Evolutionary conservation across 2,888 invertebrate species (phyloP).

Genomic region (Phaonia tiefii): DNA sequence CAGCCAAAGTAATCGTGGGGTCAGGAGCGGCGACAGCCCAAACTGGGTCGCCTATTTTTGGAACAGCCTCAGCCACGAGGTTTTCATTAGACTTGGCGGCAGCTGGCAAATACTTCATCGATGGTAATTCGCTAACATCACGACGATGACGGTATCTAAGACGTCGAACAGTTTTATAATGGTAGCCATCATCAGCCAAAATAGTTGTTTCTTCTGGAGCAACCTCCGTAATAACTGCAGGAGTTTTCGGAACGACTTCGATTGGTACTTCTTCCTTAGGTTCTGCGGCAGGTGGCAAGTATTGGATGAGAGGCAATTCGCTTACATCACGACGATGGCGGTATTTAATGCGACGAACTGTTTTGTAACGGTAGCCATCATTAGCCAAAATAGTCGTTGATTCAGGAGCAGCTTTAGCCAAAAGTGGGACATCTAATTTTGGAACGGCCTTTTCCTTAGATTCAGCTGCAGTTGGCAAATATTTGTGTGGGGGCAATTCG

Average conservation of each 20-base stretch:
- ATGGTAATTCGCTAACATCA: conserved; percentile 70
- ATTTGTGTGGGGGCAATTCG: conserved; percentile 69
- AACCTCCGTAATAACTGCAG: conserved; percentile 25
- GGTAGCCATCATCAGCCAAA: conserved; percentile 65
- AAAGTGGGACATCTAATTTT: conserved; percentile 20
- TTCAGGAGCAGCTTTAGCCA: conserved; percentile 51
- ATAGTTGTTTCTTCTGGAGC: conserved; percentile 59
- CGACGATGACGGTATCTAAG: conserved; percentile 69
- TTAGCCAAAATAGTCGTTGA: conserved; percentile 47
- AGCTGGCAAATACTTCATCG: conserved; percentile 73
- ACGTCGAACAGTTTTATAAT: conserved; percentile 68
- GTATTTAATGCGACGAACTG: conserved; percentile 54
- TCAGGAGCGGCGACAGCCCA: conserved; percentile 34
- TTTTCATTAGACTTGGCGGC: neutral
- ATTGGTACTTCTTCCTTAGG: conserved; percentile 44
- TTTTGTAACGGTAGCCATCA: conserved; percentile 69
- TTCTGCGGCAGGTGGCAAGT: conserved; percentile 70
- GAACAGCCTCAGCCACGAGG: conserved; percentile 52
- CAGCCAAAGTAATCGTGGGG: conserved; percentile 47
- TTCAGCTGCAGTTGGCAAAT: conserved; percentile 45
- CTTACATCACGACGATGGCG: conserved; percentile 72
- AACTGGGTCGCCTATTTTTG: too few species aligned
- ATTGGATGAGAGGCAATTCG: conserved; percentile 70
- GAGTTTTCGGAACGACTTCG: conserved; percentile 9
- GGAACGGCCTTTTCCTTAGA: conserved; percentile 50